Evolutionary conservation across 2,113 vertebrate genomes (phyloP), one percentile per base, ranked within the genome.

Genomic region (Melanocharis versteri): DNA sequence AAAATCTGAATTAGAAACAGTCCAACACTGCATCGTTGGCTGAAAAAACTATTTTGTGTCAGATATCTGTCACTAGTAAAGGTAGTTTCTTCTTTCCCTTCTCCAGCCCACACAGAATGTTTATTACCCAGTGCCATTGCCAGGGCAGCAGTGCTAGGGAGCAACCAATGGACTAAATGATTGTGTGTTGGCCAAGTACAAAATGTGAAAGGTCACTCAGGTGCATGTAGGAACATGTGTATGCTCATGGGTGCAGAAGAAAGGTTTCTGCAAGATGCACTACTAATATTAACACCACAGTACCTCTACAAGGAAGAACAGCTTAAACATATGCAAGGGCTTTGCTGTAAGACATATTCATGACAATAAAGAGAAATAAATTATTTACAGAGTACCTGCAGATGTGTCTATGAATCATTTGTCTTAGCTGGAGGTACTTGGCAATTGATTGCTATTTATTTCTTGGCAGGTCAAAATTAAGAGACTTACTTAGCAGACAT

Each of bases 11-110:
- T 86, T 42, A 94, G 47, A 45, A 95, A 77, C 30, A 90, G 42
- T 28, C n/a, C 45, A 64, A 76, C 17, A 69, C 5, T 2, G 9
- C 3, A 6, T 28, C 0, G 0, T 16, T 24, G 20, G 12, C 51
- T 42, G 15, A 75, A 89, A 28, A 88, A 76, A 7, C 4, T 58
- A 18, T 35, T 92, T 73, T 54, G 37, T 31, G 19, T 44, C 40
- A 65, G 28, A 1, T 53, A 45, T 35, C 33, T 76, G 23, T 50
- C 71, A 77, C 75, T 37, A 31, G 5, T 30, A 82, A 45, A 90
- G 14, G 28, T 6, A 83, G 13, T 35, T 88, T 82, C 45, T 65
- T 92, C 62, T 44, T 48, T 78, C 10, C 35, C 28, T 72, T 68
- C 50, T 80, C 45, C 62, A 93, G 26, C 11, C 22, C 51, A 39